These are phyloP conservation scores for Dorcus hopei DNA, from an alignment of 2,888 invertebrate species.

Conservation along the genomic window DNA sequence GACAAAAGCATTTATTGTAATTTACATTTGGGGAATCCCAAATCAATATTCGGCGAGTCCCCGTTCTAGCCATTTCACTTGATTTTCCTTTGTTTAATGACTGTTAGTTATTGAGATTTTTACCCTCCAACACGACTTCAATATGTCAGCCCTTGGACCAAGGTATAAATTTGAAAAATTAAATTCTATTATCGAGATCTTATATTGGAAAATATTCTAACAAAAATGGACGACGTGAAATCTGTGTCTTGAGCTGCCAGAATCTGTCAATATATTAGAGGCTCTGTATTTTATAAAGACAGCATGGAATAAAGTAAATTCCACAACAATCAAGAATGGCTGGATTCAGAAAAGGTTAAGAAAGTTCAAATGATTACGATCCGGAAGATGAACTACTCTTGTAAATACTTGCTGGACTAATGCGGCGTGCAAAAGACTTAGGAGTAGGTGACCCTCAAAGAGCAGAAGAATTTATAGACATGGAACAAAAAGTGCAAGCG, in stretches of 20 bases:
- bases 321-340: constrained; percentile 7
- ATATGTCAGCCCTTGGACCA: constrained; percentile 7
- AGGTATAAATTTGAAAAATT: not conserved
- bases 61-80: too few species aligned
- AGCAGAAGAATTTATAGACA: constrained; percentile 1
- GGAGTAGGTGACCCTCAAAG: not conserved
- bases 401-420: not conserved
- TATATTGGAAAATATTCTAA: too few species aligned
- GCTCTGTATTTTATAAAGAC: constrained; percentile 9
- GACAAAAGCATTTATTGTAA: too few species aligned
- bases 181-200: not conserved
- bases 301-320: constrained; percentile 10
- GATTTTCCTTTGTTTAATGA: too few species aligned
- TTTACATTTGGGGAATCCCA: too few species aligned
- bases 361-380: not conserved
- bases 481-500: not conserved
- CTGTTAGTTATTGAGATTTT: too few species aligned
- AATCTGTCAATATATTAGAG: not conserved
- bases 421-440: too few species aligned
- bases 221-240: too few species aligned
- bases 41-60: too few species aligned
- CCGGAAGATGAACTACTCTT: constrained; percentile 2
- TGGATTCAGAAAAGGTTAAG: constrained; percentile 1
- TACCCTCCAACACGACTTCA: too few species aligned
- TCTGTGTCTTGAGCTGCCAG: too few species aligned